Percentiles rank a stretch among this genome's conserved stretches.
Evolutionary conservation across 2,113 vertebrate genomes (phyloP).

Genomic region (Calyptomena viridis): DNA sequence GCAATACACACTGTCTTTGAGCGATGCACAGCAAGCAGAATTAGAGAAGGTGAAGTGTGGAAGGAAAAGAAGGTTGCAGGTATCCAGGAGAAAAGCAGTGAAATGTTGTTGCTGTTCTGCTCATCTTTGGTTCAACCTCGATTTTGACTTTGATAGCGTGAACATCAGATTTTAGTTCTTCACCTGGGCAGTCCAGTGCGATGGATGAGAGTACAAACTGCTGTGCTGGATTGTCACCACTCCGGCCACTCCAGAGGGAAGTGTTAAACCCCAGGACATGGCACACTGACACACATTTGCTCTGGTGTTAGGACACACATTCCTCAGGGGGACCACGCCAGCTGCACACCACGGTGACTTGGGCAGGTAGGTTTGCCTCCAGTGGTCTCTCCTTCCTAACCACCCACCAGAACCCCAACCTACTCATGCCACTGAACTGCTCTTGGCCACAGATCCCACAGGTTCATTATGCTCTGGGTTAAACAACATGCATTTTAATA

Average conservation of each 20-base stretch:
- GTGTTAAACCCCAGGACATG: background rate
- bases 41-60: background rate
- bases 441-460: background rate
- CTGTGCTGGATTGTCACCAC: background rate
- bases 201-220: background rate
- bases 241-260: background rate
- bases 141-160: background rate
- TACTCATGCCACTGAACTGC: background rate
- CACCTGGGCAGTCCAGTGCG: rapidly evolving
- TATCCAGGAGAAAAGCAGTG: background rate
- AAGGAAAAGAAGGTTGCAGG: background rate
- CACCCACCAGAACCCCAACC: background rate
- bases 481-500: background rate
- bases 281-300: background rate
- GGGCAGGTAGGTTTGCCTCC: background rate
- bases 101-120: background rate
- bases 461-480: background rate
- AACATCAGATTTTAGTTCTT: background rate
- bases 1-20: rapidly evolving
- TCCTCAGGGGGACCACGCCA: background rate
- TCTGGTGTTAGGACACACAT: too few relatives aligned
- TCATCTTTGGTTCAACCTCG: rapidly evolving
- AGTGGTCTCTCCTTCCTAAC: background rate
- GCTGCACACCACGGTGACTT: rapidly evolving
- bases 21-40: background rate